Evolutionary conservation across 2,797 vertebrate species (phyloP), one percentile per base, ranked within the genome.

Genomic region (Ctenopoma multispine): DNA sequence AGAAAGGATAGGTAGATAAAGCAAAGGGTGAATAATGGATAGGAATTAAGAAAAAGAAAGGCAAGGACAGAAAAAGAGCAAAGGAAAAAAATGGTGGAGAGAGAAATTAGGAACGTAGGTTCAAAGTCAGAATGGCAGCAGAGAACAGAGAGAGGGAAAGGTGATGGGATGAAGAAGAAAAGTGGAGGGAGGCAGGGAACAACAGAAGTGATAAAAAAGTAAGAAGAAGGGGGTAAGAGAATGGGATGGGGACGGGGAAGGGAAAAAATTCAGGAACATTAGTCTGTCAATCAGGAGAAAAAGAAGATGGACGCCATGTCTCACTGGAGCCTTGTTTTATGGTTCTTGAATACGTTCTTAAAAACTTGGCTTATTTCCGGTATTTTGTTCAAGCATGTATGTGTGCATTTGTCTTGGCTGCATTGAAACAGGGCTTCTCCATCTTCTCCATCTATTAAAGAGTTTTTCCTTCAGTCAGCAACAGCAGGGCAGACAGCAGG

Each of bases 241-340:
- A 36, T 46, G 50, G 55, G 48, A 62, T 9, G 40, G 24, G 17
- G 67, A 17, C 85, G 49, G 51, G 36, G 11, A 65, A 50, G 54
- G 65, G 62, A 53, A 84, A 77, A 79, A 69, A 70, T 69, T 80
- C 63, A 75, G 81, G 81, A 86, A 91, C 85, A 87, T 90, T 83
- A 90, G 89, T 84, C 82, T 87, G 85, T 89, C 85, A 87, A 91
- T 88, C 74, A 82, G 68, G 71, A 85, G 73, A 65, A 80, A 36
- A 64, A 78, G 67, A 87, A 69, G 79, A 83, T 80, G 71, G 81
- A 74, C 1, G 53, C 79, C 82, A 21, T 66, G 81, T 66, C 85
- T 93, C 92, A 92, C 87, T 84, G 86, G 24, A 88, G 82, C 85
- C 53, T 71, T 7, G 7, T n/a, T 49, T 55, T 15, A 34, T 4